Evolutionary conservation across 37 sponge, comb jelly and placozoan genomes (phyloP), one percentile per base, ranked within the genome.

Genomic region (Lycopodina hypogea): DNA sequence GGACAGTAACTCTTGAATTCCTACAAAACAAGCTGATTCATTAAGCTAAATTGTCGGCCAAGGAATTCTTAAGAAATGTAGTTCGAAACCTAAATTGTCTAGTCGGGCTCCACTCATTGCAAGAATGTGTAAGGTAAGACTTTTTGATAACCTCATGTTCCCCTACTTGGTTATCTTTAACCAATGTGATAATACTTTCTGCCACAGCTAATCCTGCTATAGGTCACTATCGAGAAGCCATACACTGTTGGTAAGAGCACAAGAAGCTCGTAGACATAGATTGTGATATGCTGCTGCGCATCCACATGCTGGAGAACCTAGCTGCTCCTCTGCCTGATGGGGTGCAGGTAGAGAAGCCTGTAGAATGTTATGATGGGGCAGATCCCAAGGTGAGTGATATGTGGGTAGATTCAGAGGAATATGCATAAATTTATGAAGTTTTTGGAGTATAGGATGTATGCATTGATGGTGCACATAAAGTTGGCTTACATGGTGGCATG

Each of bases 281-380:
- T 33, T 84, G 86, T 62, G 94, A 90, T 56, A 68, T 42, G n/a
- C 78, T 83, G 0, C 79, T 86, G 81, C 55, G 88, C 15, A 90
- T 93, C 59, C 94, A 93, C 74, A 93, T 91, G 12, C 35, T 93
- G 84, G 87, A 93, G 69, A 90, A 82, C 37, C 85, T 93, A 60
- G 65, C 80, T 2, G 61, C 66, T 40, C 77, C 90, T 35, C 53
- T 90, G 74, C 48, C 48, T 12, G 48, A 45, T 45, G 48, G 48
- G 48, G 48, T 45, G 48, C 9, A 9, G 48, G 8, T 9, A 4
- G 9, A 9, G 48, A 45, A 45, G 9, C 9, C 48, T 4, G 48
- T 12, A 4, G 42, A 88, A 87, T 37, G n/a, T n/a, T n/a, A n/a
- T n/a, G n/a, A n/a, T n/a, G n/a, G n/a, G n/a, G n/a, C n/a, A n/a